Base-by-base conservation (phyloP, 2,888 invertebrate genomes). In the Nasonia oneida region DNA sequence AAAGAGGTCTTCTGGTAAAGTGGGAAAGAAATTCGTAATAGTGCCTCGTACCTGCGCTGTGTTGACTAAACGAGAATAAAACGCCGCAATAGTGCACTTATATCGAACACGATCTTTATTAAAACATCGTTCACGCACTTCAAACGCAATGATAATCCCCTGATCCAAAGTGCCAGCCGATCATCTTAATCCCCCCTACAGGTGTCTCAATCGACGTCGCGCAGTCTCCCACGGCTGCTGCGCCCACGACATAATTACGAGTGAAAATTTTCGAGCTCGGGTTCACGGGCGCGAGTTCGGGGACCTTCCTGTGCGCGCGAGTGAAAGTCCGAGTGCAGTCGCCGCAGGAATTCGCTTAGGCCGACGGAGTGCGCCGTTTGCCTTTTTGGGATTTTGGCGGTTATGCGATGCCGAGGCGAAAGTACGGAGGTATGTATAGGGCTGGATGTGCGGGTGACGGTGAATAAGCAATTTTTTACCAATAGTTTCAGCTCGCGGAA, bases 211-310 rank as follows among this genome's bases (percentile, higher is more conserved):
- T 57, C 37, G 53, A 37, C 50, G 73, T 18, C 61, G 78, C 73
- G 61, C 78, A 64, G 71, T 70, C 78, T 83, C 64, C 64, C 61
- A 57, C 57, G 33, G 73, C 61, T 57, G 71, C 50, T n/a, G 70
- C 67, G 39, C 67, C 50, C 33, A 15, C 23, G 53, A 37, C 78
- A 61, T 78, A 61, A 78, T 83, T 78, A 83, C 76, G 23, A 78
- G 83, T 83, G 83, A 83, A 83, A 83, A 64, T 83, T 78, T 83
- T 71, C 71, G 70, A 77, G 53, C n/a, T 47, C 15, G 64, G 23
- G 64, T 67, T 83, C 64, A 81, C 39, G 64, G 75, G 57, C 75
- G 23, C 10, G 39, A 47, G 81, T 74, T 81, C 81, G 64, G 75
- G 47, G 61, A 83, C 83, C 83, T 77, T 76, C 77, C 42, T 23